phyloP scores from a whole-genome alignment of 2,797 vertebrate genomes.

The Dicrostonyx torquatus region DNA sequence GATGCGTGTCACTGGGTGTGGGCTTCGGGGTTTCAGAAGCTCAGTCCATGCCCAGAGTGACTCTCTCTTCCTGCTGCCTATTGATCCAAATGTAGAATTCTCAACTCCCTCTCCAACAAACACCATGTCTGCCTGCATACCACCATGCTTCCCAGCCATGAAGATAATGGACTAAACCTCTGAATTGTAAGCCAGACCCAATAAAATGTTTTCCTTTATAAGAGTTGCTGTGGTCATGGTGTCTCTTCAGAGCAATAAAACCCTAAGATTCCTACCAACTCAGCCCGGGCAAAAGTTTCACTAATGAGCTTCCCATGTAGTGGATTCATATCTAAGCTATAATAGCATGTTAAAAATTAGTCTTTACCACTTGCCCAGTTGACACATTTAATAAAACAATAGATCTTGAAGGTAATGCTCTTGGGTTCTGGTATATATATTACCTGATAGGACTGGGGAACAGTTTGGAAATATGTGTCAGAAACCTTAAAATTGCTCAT shows the following conservation, averaged over 20 bases:
- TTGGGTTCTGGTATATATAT: neutral
- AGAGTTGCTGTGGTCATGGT: neutral
- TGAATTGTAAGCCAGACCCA: neutral
- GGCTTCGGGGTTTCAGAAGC: neutral
- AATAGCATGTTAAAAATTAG: neutral
- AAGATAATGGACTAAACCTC: neutral
- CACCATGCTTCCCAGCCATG: neutral
- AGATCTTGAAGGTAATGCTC: neutral
- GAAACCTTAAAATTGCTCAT: neutral
- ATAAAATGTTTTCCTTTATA: neutral
- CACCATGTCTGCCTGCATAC: neutral
- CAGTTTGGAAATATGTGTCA: neutral
- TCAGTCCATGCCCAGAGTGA: neutral
- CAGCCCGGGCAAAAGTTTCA: no score
- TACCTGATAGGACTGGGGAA: neutral
- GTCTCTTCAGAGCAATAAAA: neutral
- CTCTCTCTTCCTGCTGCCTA: neutral
- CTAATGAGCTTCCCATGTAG: neutral
- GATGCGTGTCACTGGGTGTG: neutral
- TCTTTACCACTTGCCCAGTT: neutral
- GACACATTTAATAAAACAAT: constrained; percentile 47
- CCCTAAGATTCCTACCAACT: neutral
- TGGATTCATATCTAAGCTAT: neutral
- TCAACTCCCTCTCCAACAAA: neutral
- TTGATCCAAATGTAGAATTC: no score